Evolutionary conservation across 1,140 invertebrate genomes (phyloP).

Genomic region (Pseudomyrmex sp.): DNA sequence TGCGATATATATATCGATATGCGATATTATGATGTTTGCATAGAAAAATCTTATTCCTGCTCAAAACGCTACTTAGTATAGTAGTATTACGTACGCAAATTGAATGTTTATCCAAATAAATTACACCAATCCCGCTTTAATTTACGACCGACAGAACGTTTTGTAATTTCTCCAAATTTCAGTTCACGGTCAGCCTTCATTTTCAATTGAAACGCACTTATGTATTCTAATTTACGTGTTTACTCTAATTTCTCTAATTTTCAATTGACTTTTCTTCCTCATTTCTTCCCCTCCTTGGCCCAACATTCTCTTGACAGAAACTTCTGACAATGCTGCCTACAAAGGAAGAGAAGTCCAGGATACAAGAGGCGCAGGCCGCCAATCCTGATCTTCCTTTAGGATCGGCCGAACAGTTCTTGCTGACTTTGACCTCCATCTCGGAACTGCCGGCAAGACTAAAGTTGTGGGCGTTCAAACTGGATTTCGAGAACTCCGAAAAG

Average conservation of each 20-base stretch:
- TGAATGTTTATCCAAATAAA: conserved; percentile 14
- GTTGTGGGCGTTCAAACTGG: conserved; percentile 99
- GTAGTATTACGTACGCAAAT: background rate
- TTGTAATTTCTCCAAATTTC: conserved; percentile 33
- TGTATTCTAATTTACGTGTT: conserved; percentile 49
- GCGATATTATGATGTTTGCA: too few species aligned
- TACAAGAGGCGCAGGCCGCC: conserved; percentile 96
- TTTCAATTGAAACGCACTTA: conserved; percentile 62
- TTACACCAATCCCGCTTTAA: conserved; percentile 44
- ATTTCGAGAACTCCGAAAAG: conserved; percentile 98
- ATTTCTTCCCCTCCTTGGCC: conserved; percentile 56
- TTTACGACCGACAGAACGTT: background rate
- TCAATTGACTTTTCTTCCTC: conserved; percentile 65
- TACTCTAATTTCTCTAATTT: conserved; percentile 72
- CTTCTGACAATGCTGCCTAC: conserved; percentile 98
- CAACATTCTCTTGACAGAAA: conserved; percentile 88
- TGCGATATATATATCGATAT: too few species aligned
- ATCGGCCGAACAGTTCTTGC: conserved; percentile 98
- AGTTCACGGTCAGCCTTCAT: conserved; percentile 42
- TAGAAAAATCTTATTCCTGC: too few species aligned
- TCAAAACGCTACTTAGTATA: too few species aligned
- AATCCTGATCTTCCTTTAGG: conserved; percentile 98
- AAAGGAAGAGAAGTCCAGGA: conserved; percentile 98
- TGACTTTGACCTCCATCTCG: conserved; percentile 97
- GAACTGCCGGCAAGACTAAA: conserved; percentile 97